Conservation (phyloP, 2,113 vertebrate species). For the Sorex fumeus region DNA sequence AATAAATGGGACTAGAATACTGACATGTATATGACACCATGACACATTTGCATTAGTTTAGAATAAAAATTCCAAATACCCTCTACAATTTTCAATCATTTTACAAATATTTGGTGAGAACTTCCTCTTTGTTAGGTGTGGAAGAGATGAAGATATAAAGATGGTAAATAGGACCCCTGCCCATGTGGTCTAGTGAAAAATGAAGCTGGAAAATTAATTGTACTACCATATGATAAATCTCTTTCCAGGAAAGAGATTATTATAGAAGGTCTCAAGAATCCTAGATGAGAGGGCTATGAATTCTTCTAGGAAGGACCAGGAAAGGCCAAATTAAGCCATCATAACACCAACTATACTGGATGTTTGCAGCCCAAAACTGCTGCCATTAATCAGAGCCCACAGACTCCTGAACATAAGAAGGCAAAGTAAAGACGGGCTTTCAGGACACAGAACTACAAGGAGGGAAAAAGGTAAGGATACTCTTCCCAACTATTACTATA, state of each 20-base stretch:
- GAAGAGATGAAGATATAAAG: conserved; percentile 13
- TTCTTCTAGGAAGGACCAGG: not conserved
- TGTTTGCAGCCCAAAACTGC: not conserved
- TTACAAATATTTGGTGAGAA: conserved; percentile 28
- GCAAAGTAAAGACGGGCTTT: not conserved
- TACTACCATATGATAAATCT: conserved; percentile 10
- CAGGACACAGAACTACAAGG: not conserved
- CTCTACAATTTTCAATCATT: conserved; percentile 8
- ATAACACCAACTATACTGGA: not conserved
- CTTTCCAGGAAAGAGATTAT: not conserved
- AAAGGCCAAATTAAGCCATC: not conserved
- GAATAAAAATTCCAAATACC: not conserved
- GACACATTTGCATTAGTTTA: not conserved
- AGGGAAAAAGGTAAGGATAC: not conserved
- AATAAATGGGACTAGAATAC: not conserved
- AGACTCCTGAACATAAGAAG: no score
- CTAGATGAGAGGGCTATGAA: conserved; percentile 6
- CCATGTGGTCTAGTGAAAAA: conserved; percentile 29
- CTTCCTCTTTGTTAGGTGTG: not conserved
- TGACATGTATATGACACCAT: not conserved
- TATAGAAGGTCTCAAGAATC: not conserved
- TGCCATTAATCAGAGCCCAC: not conserved
- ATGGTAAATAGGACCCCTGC: not conserved
- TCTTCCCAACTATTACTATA: not conserved
- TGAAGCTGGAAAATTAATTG: conserved; percentile 5